Base-by-base conservation (phyloP, 2,113 vertebrate species). In the Cisticola juncidis region DNA sequence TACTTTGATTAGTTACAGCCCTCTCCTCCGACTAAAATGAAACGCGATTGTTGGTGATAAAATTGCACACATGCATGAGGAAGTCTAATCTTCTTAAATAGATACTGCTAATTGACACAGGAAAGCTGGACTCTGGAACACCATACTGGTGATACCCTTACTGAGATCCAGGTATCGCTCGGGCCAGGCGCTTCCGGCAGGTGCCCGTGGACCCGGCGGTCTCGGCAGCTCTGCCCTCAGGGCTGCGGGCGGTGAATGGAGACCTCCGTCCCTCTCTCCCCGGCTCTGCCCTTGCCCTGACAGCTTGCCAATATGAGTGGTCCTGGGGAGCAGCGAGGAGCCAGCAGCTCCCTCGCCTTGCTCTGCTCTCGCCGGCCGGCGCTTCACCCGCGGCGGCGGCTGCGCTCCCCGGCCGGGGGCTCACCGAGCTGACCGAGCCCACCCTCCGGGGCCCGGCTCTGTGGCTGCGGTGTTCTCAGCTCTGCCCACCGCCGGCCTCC, bases 31-130 rank as follows among this genome's bases (percentile, higher is more conserved):
- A n/a, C 4, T 19, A 28, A 58, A 62, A 48, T 11, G 5, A 53
- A n/a, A 10, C 28, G 18, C 13, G 24, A 6, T 0, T 2, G 3
- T 8, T 42, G 45, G 29, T 0, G 1, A 28, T 12, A 60, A 88
- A 60, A 29, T 2, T 19, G 33, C 51, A 29, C 0, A 1, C 24
- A 6, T 4, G 5, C 17, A 6, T 14, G 38, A 40, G 18, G 14
- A 33, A 58, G 29, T 15, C 85, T 6, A 35, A 29, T 6, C 9
- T 18, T 65, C 74, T 65, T 2, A 11, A 51, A 66, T 0, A 5
- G 64, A 3, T 28, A 29, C 12, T 9, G 13, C 8, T 15, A 31
- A 42, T 1, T 2, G 23, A 5, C 7, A 4, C 4, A 6, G 40
- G 19, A 40, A 47, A 23, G 19, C 16, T 12, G 40, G 26, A 10